Evolutionary conservation across 2,797 vertebrate species (phyloP), one percentile per base, ranked within the genome.

Genomic region (Kryptopterus vitreolus): DNA sequence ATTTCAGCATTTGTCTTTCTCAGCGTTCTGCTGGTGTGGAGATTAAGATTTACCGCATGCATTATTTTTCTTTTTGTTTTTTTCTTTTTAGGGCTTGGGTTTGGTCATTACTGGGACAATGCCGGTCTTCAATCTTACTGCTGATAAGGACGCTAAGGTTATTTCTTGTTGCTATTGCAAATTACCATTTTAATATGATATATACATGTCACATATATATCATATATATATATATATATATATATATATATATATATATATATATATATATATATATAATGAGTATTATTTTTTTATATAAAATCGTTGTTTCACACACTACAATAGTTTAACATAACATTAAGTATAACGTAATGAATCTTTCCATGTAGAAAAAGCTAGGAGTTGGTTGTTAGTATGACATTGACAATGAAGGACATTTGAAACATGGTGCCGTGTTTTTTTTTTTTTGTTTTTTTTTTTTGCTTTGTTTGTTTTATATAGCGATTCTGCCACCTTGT

Each of bases 21-120:
- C 31, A 15, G 4, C 13, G 69, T 58, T 68, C 63, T 48, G 8
- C n/a, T 71, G 76, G 48, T 61, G 12, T 33, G 38, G 13, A 48
- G 31, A 72, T 38, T 53, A 29, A 46, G 50, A 77, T 71, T 77
- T 46, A 68, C 72, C 11, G 48, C 29, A 9, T 71, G 50, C 35
- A n/a, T 84, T n/a, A n/a, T n/a, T n/a, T n/a, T 20, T 77, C 33
- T 76, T 71, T n/a, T n/a, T 20, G 76, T 33, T 76, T 71, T 80
- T 50, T 74, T 59, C 81, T 22, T 66, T 75, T 43, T 87, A 99
- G 98, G 96, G 97, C 61, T 92, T 99, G 90, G 97, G 97, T 13
- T 91, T 99, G 38, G 97, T 99, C 89, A 96, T 99, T 88, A 98
- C 96, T 0, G 98, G 97, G 76, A 99, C 97, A 0, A 93, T 99